phyloP scores from a whole-genome alignment of 1,140 invertebrate species.

The Telenomus remus region DNA sequence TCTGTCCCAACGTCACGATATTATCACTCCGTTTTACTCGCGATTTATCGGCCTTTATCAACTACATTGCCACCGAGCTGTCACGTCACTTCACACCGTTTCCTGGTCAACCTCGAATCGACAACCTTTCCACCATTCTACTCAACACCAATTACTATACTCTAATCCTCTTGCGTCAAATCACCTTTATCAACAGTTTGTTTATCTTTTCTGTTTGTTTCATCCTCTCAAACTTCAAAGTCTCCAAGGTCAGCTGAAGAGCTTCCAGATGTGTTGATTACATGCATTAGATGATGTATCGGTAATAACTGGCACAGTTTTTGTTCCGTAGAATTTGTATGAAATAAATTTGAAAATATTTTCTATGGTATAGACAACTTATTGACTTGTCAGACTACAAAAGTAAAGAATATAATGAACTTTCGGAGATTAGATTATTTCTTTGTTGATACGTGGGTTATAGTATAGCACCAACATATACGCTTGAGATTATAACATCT shows the following conservation, averaged over 20 bases:
- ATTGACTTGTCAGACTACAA: too few species aligned
- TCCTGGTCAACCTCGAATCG: slow-evolving; percentile 51
- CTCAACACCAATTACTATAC: slow-evolving; percentile 34
- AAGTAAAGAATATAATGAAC: too few species aligned
- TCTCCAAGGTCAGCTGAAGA: slow-evolving; percentile 13
- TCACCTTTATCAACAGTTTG: not conserved
- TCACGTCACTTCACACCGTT: slow-evolving; percentile 57
- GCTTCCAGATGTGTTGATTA: not conserved
- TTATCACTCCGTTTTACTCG: slow-evolving; percentile 73
- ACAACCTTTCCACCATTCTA: slow-evolving; percentile 24
- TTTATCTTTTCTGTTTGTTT: slow-evolving; percentile 26
- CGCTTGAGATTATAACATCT: too few species aligned
- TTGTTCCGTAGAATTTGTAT: too few species aligned
- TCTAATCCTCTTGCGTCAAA: slow-evolving; percentile 2
- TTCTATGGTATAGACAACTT: too few species aligned
- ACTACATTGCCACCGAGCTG: slow-evolving; percentile 67
- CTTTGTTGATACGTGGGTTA: too few species aligned
- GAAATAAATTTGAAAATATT: too few species aligned
- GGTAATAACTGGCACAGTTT: too few species aligned
- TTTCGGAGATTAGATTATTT: too few species aligned
- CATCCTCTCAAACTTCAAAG: not conserved
- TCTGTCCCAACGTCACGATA: slow-evolving; percentile 63
- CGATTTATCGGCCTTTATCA: slow-evolving; percentile 74
- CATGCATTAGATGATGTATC: too few species aligned
- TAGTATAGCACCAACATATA: too few species aligned